A percentile compares a stretch with the other conserved stretches of the same genome.
phyloP scores from a whole-genome alignment of 1,140 invertebrate species.

The Holotrichia oblita region DNA sequence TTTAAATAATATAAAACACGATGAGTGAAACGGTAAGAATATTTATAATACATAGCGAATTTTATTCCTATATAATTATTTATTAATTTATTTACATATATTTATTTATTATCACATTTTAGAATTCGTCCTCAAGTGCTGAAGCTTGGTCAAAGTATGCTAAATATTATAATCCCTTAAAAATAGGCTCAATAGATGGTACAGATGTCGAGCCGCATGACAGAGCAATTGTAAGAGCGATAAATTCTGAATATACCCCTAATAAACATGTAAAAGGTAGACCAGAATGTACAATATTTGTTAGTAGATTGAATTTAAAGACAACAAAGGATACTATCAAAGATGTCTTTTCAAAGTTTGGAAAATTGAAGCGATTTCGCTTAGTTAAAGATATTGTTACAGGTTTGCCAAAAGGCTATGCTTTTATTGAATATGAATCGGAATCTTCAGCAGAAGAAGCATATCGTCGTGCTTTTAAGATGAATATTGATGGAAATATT shows the following conservation, averaged over 20 bases:
- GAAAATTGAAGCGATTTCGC: slow-evolving; percentile 72
- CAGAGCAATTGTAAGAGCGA: slow-evolving; percentile 76
- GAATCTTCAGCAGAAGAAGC: slow-evolving; percentile 70
- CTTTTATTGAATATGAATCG: slow-evolving; percentile 83
- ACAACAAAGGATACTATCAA: slow-evolving; percentile 70
- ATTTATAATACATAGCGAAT: neutral
- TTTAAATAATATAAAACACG: no score
- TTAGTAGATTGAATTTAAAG: slow-evolving; percentile 78
- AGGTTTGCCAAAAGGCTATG: slow-evolving; percentile 83
- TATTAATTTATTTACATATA: no score
- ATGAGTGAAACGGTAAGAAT: slow-evolving; percentile 4
- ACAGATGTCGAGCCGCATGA: slow-evolving; percentile 87
- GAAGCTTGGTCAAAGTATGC: slow-evolving; percentile 64
- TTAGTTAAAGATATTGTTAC: slow-evolving; percentile 85
- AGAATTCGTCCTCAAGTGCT: slow-evolving; percentile 4
- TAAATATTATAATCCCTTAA: slow-evolving; percentile 72
- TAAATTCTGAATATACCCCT: slow-evolving; percentile 75
- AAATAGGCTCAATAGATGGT: slow-evolving; percentile 85
- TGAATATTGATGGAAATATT: slow-evolving; percentile 69
- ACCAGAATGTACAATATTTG: slow-evolving; percentile 79
- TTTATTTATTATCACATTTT: neutral
- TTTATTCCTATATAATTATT: slow-evolving; percentile 18
- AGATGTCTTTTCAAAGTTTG: slow-evolving; percentile 74
- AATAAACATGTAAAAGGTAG: slow-evolving; percentile 74
- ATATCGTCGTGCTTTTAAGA: slow-evolving; percentile 66